Conservation (phyloP, 2,797 vertebrate genomes). For the Leptatherina wallacei region DNA sequence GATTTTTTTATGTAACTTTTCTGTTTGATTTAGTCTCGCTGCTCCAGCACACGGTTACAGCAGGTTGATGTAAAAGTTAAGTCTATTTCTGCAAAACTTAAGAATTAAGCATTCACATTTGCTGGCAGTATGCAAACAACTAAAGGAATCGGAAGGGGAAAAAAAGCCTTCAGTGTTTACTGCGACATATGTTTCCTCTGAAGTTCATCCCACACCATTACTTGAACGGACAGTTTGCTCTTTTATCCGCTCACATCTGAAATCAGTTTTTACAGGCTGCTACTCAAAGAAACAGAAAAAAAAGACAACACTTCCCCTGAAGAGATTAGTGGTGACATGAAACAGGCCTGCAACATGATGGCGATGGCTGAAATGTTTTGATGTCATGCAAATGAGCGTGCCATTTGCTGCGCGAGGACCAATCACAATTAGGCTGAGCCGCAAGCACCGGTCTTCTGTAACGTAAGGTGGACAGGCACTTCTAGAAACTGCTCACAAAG, state of each 20-base stretch:
- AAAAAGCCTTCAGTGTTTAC: constrained; percentile 21
- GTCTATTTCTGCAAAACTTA: not conserved
- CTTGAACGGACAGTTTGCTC: constrained; percentile 39
- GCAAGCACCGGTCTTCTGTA: not conserved
- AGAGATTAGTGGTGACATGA: constrained; percentile 24
- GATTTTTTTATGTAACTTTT: not conserved
- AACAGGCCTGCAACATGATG: constrained; percentile 10
- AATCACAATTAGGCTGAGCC: not conserved
- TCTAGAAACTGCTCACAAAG: not conserved
- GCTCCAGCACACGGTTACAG: not conserved
- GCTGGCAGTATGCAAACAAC: constrained; percentile 16
- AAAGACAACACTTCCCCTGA: constrained; percentile 25
- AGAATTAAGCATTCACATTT: not conserved
- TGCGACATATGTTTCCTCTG: constrained; percentile 33
- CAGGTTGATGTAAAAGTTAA: not conserved
- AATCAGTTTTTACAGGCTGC: constrained; percentile 41
- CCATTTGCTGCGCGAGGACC: not conserved
- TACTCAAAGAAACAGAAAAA: constrained; percentile 28
- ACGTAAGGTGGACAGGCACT: not conserved
- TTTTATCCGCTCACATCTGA: constrained; percentile 48
- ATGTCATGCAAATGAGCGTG: constrained; percentile 20
- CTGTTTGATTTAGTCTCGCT: not conserved
- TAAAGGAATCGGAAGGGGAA: constrained; percentile 6
- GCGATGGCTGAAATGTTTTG: constrained; percentile 12
- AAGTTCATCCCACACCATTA: constrained; percentile 17